Percentiles rank a stretch among this genome's conserved stretches.
Evolutionary conservation across 2,113 vertebrate species (phyloP).

Genomic region (Pseudorectes ferrugineus): DNA sequence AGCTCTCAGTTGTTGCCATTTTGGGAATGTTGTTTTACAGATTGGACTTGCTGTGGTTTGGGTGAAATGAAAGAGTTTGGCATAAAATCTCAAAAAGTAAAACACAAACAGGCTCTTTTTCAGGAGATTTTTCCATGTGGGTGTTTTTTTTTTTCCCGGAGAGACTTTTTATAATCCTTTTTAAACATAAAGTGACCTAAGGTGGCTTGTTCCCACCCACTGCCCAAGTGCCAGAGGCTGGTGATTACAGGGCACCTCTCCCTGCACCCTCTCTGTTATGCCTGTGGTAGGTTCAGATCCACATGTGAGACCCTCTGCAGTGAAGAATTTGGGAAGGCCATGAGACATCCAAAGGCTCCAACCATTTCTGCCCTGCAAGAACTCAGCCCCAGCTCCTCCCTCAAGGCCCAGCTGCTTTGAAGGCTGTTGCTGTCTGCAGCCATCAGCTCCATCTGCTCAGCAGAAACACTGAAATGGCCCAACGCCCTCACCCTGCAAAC

Average conservation of each 20-base stretch:
- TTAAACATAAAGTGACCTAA: not conserved
- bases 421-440: not conserved
- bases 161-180: not conserved
- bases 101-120: slow-evolving; percentile 47
- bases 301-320: not conserved
- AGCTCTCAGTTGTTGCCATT: slow-evolving; percentile 39
- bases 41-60: slow-evolving; percentile 38
- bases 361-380: not conserved
- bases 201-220: not conserved
- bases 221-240: not conserved
- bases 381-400: not conserved
- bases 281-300: not conserved
- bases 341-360: not conserved
- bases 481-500: not conserved
- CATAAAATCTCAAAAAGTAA: slow-evolving; percentile 7
- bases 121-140: not conserved
- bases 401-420: not conserved
- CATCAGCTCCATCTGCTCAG: not conserved
- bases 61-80: slow-evolving; percentile 33
- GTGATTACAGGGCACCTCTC: not conserved
- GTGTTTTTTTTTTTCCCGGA: not conserved
- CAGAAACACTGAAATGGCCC: not conserved
- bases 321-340: not conserved
- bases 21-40: slow-evolving; percentile 54
- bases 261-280: not conserved